Conservation (phyloP, 2,113 vertebrate genomes). For the Bubo scandiacus region DNA sequence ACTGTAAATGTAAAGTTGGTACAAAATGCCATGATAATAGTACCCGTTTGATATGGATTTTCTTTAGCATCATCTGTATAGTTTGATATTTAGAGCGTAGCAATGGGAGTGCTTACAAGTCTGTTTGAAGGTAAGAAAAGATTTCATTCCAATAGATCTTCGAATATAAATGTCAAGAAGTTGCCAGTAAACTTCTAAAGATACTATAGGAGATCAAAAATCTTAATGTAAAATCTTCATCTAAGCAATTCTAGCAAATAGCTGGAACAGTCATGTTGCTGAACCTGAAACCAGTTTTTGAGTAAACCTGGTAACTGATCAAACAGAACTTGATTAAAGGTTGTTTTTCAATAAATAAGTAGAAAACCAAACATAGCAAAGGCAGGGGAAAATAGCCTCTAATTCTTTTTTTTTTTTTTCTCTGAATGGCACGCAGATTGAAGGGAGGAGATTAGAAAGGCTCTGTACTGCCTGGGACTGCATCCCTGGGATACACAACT, state of each 20-base stretch:
- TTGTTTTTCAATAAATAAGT: neutral
- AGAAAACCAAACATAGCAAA: neutral
- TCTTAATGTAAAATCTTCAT: neutral
- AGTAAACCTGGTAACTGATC: neutral
- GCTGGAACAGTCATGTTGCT: neutral
- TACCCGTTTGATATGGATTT: neutral
- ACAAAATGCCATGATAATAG: neutral
- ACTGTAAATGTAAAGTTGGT: neutral
- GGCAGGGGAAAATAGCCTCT: fast-evolving
- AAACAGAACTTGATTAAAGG: neutral
- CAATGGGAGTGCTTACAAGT: too few species aligned
- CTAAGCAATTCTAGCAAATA: neutral
- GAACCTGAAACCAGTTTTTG: neutral
- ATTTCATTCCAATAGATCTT: neutral
- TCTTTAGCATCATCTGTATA: neutral
- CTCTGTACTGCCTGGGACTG: neutral
- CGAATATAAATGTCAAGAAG: neutral
- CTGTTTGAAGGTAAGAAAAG: neutral
- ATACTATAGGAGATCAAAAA: neutral
- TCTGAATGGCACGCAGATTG: too few species aligned
- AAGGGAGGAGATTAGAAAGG: neutral
- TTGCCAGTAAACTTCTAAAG: neutral
- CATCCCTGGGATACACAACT: fast-evolving
- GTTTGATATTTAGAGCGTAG: neutral
- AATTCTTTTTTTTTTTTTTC: neutral